Percentiles rank a stretch among this genome's conserved stretches.
Conservation (phyloP, 35 echinoderm and acorn worm genomes). For the Diadema setosum region DNA sequence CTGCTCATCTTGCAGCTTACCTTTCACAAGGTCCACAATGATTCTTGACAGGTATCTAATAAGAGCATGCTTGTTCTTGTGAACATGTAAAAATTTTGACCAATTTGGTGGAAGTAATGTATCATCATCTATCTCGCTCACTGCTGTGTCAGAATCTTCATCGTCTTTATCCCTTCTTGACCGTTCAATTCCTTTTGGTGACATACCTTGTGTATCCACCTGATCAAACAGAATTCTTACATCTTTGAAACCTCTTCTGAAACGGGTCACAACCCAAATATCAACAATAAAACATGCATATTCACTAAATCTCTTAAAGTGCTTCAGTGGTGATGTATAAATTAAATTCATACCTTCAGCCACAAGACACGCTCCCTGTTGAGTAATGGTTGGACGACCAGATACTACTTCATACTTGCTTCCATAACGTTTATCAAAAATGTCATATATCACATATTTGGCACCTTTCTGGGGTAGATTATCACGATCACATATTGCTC, state of each 20-base stretch:
- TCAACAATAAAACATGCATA: slow-evolving; percentile 46
- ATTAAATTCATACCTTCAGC: slow-evolving; percentile 69
- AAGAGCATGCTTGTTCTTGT: slow-evolving; percentile 15
- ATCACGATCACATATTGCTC: slow-evolving; percentile 48
- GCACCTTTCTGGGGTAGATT: slow-evolving; percentile 52
- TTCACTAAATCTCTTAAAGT: slow-evolving; percentile 28
- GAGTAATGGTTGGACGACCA: not conserved
- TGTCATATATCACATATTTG: slow-evolving; percentile 70
- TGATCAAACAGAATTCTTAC: slow-evolving; percentile 71
- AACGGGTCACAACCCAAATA: slow-evolving; percentile 30
- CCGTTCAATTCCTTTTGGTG: slow-evolving; percentile 56
- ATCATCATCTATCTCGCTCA: not conserved
- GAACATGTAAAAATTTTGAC: slow-evolving; percentile 41
- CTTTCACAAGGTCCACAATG: not conserved
- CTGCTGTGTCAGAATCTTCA: slow-evolving; percentile 6
- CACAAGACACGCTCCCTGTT: slow-evolving; percentile 21
- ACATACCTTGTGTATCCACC: slow-evolving; percentile 46
- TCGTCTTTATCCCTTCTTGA: slow-evolving; percentile 11
- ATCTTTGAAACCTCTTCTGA: slow-evolving; percentile 35
- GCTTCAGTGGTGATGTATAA: slow-evolving; percentile 38
- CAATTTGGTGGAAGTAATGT: slow-evolving; percentile 36
- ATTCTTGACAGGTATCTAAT: slow-evolving; percentile 2
- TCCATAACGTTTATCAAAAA: slow-evolving; percentile 52
- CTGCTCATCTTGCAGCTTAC: not conserved
- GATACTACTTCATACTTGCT: not conserved